Evolutionary conservation across 2,113 vertebrate genomes (phyloP).

Genomic region (Gallinago paraguaiae): DNA sequence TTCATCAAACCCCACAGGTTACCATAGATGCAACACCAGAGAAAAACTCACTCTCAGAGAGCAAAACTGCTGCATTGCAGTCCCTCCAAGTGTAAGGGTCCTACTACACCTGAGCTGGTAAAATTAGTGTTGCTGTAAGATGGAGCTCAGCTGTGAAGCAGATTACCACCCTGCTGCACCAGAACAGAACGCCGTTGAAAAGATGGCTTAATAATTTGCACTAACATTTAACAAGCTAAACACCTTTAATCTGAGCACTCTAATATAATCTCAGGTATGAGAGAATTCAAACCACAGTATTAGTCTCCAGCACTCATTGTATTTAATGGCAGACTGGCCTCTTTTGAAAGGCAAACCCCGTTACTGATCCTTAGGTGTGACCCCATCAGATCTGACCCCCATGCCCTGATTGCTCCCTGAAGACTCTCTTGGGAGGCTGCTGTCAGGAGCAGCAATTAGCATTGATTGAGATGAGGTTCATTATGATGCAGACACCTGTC

Average conservation of each 20-base stretch:
- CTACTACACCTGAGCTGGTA: not conserved
- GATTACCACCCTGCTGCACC: not conserved
- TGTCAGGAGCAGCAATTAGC: not conserved
- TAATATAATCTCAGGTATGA: not conserved
- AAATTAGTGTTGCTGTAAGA: not conserved
- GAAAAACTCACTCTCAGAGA: not conserved
- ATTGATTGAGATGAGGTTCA: not conserved
- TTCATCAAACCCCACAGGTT: not conserved
- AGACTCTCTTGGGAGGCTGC: not conserved
- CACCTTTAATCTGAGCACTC: not conserved
- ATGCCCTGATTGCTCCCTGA: not conserved
- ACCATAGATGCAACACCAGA: not conserved
- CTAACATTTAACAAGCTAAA: not conserved
- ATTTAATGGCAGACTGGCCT: not conserved
- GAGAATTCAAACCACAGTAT: not conserved
- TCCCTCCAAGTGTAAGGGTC: not conserved
- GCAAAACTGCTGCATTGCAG: constrained; percentile 14
- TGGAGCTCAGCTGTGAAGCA: not conserved
- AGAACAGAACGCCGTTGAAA: not conserved
- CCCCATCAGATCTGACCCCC: not conserved
- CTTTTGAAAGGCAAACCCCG: not conserved
- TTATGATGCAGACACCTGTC: not conserved
- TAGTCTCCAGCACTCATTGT: not conserved
- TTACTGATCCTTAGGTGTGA: not conserved
- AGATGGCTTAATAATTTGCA: not conserved